Percentiles rank a stretch among this genome's conserved stretches.
These are phyloP conservation scores for Circaetus gallicus DNA, from an alignment of 2,113 vertebrate species.

Conservation along the genomic window DNA sequence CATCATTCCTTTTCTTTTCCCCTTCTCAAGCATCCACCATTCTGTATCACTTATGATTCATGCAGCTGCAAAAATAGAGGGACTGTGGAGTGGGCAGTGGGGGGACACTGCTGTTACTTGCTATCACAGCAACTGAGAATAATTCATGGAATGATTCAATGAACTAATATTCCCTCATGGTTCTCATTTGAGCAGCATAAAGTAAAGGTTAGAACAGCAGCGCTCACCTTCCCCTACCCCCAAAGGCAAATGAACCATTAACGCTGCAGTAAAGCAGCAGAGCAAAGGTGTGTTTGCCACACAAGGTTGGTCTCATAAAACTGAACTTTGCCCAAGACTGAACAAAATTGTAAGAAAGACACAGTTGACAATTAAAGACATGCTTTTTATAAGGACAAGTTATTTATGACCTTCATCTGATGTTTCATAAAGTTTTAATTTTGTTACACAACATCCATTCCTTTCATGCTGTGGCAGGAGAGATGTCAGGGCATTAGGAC, in stretches of 20 bases:
- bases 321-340: constrained; percentile 64
- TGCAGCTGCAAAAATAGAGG: neutral
- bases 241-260: constrained; percentile 64
- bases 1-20: neutral
- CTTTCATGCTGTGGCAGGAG: neutral
- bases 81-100: neutral
- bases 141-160: neutral
- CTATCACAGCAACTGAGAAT: neutral
- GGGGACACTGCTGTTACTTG: neutral
- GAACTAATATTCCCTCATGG: neutral
- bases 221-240: constrained; percentile 45
- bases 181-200: neutral
- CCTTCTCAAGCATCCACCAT: neutral
- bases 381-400: neutral
- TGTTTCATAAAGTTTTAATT: constrained; percentile 25
- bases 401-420: constrained; percentile 45
- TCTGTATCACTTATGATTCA: neutral
- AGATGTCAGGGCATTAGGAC: neutral
- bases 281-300: constrained; percentile 73
- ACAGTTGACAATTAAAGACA: neutral
- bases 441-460: constrained; percentile 17
- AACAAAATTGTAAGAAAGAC: constrained; percentile 44
- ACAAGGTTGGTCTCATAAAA: constrained; percentile 62
- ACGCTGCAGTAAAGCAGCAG: constrained; percentile 48
- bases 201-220: constrained; percentile 27